These are phyloP conservation scores for Tenualosa ilisha DNA, from an alignment of 2,797 vertebrate genomes.

Conservation along the genomic window DNA sequence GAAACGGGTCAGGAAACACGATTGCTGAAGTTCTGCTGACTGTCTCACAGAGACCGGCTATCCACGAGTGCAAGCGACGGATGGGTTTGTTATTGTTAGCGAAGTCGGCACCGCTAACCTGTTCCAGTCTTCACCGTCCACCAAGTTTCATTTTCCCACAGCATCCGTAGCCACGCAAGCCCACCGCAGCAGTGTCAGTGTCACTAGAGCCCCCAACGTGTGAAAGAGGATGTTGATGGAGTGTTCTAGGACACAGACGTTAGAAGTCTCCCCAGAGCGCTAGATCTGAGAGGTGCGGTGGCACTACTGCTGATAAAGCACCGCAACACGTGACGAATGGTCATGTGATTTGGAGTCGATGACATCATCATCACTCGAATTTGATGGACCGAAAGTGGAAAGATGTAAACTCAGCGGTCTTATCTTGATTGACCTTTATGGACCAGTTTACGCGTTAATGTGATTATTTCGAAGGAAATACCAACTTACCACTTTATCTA, in stretches of 20 bases:
- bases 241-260: neutral
- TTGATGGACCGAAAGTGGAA: neutral
- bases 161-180: neutral
- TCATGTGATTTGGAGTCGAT: neutral
- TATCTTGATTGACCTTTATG: no score
- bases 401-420: no score
- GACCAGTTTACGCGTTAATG: no score
- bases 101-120: neutral
- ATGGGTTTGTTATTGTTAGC: neutral
- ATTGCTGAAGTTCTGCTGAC: neutral
- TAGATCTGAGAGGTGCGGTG: neutral
- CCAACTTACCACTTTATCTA: no score
- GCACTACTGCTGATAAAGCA: conserved; percentile 16
- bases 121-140: neutral
- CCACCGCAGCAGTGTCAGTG: neutral
- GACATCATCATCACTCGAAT: neutral
- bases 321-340: neutral
- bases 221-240: neutral
- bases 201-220: neutral
- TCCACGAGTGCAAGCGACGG: neutral
- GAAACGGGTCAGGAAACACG: neutral
- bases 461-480: no score
- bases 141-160: neutral
- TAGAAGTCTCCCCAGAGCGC: neutral
- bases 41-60: neutral